Evolutionary conservation across 1,140 invertebrate species (phyloP), one percentile per base, ranked within the genome.

Genomic region (Trichonephila inaurata): DNA sequence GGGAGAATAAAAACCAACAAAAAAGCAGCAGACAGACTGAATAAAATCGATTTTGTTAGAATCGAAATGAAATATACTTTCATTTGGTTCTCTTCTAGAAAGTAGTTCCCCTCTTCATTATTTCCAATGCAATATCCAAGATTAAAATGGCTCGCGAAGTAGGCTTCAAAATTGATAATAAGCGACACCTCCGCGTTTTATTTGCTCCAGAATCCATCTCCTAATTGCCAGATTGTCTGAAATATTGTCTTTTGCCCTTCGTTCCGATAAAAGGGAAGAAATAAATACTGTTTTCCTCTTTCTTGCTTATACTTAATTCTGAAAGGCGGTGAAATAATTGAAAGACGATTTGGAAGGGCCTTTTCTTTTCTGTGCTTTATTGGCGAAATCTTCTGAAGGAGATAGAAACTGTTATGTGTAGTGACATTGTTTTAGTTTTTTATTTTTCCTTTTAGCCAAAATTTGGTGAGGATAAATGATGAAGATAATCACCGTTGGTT

Each of bases 281-380:
- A 33, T 33, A 72, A 33, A 72, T 72, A 33, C 28, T 72, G 69
- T 72, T 72, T 72, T 72, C 24, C 69, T n/a, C n/a, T 72, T 72
- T 72, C 69, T 33, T 72, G 12, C 28, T 72, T 72, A 72, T 72
- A 21, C 24, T 72, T 72, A 72, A 72, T 72, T 72, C 69, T 5
- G 28, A 72, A 72, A 72, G 69, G 69, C 69, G 12, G 69, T 33
- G 69, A 72, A 72, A 72, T 72, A 72, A 72, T 72, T 72, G 69
- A 72, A 72, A 72, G 69, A 28, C 12, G 14, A 33, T 72, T 72
- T 72, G 69, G 12, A 14, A 24, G 69, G 24, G 24, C 24, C 8
- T 72, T 72, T 64, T 21, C 21, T 72, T 72, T 72, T 16, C 28
- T 72, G 24, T 16, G 16, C 0, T 18, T 72, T 72, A 28, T 33